phyloP scores from a whole-genome alignment of 1,140 invertebrate species.

The Drosophila aff. region DNA sequence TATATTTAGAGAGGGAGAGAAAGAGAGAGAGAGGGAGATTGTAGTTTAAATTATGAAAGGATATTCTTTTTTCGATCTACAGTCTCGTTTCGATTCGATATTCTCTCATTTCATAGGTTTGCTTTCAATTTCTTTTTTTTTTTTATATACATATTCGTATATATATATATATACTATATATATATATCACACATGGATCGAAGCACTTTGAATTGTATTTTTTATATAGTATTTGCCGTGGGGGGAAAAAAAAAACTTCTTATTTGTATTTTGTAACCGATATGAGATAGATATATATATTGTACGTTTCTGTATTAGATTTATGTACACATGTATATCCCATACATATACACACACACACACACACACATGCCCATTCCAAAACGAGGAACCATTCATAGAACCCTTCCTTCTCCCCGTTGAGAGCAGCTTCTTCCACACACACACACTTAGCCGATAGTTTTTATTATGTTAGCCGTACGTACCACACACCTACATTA shows the following conservation, averaged over 20 bases:
- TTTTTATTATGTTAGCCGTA: constrained; percentile 17
- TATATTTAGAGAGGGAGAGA: background rate
- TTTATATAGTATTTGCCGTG: constrained; percentile 73
- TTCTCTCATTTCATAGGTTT: background rate
- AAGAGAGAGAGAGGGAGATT: background rate
- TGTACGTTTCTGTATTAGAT: constrained; percentile 36
- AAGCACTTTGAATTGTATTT: constrained; percentile 65
- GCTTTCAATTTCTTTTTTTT: background rate
- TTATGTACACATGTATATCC: constrained; percentile 26
- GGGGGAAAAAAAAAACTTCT: constrained; percentile 12
- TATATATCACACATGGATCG: constrained; percentile 1
- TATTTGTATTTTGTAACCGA: constrained; percentile 61
- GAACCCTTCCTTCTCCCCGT: constrained; percentile 5
- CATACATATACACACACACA: constrained; percentile 21
- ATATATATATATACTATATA: background rate
- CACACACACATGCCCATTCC: constrained; percentile 56
- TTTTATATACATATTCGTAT: background rate
- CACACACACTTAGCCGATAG: constrained; percentile 24
- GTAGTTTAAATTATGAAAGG: background rate
- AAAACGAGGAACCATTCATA: constrained; percentile 40
- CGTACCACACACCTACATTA: background rate
- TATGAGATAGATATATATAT: constrained; percentile 42
- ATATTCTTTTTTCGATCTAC: background rate
- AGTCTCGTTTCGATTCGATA: background rate
- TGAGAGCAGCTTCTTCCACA: constrained; percentile 27